A percentile compares a stretch with the other conserved stretches of the same genome.
phyloP scores from a whole-genome alignment of 2,113 vertebrate genomes.

The Mirza zaza region DNA sequence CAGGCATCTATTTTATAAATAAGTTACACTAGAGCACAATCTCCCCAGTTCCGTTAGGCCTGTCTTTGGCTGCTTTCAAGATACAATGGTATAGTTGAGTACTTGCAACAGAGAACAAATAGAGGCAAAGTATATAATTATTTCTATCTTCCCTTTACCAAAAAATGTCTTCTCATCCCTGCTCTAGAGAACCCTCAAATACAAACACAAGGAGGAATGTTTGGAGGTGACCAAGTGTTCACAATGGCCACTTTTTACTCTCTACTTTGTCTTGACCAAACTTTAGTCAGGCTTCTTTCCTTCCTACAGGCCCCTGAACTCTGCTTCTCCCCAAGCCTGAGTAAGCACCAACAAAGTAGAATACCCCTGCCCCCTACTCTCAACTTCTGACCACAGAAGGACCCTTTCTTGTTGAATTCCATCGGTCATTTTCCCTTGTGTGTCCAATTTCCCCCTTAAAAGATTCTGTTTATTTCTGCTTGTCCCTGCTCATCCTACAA shows the following conservation, averaged over 20 bases:
- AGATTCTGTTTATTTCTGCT: not conserved
- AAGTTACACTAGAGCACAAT: not conserved
- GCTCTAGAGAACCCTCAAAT: not conserved
- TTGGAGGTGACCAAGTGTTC: not conserved
- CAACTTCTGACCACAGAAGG: not conserved
- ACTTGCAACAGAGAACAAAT: not conserved
- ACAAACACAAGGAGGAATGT: not conserved
- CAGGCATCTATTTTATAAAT: not conserved
- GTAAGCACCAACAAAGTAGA: not conserved
- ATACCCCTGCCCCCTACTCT: rapidly evolving
- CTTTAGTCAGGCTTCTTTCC: not conserved
- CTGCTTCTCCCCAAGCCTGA: not conserved
- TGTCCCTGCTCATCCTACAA: not conserved
- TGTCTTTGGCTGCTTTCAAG: not conserved
- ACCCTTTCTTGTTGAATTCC: not conserved
- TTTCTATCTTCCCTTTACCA: not conserved
- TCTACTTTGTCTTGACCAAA: not conserved
- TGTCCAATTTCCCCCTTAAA: not conserved
- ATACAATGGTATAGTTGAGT: not conserved
- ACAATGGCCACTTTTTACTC: not conserved
- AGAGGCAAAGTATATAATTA: not conserved
- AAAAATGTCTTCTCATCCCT: not conserved
- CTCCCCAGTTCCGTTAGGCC: not conserved
- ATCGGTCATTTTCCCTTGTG: not conserved
- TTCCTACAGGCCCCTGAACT: not conserved